Evolutionary conservation across 2,888 invertebrate species (phyloP).

Genomic region (Euphydryas editha): DNA sequence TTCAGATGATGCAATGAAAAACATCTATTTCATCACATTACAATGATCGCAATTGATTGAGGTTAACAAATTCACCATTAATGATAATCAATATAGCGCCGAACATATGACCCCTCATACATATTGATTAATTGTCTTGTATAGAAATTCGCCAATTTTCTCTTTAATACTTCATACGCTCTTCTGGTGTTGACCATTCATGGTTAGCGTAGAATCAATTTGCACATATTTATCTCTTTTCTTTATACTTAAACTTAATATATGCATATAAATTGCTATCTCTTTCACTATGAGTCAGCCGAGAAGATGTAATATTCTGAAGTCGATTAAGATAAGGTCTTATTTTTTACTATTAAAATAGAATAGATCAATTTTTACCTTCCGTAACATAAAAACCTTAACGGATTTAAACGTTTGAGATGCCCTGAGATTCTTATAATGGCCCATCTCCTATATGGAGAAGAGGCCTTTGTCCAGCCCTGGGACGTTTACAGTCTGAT

Average conservation of each 20-base stretch:
- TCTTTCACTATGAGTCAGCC: slow-evolving; percentile 11
- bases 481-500: too few relatives aligned
- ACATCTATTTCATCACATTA: slow-evolving; percentile 65
- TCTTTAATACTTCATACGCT: slow-evolving; percentile 15
- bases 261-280: background rate
- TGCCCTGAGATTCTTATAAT: too few relatives aligned
- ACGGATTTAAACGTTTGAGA: too few relatives aligned
- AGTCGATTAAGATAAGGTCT: slow-evolving; percentile 20
- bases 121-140: slow-evolving; percentile 28
- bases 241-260: slow-evolving; percentile 4
- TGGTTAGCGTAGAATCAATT: slow-evolving; percentile 1
- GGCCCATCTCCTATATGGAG: too few relatives aligned
- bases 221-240: slow-evolving; percentile 18
- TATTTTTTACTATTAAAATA: background rate
- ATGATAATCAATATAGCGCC: slow-evolving; percentile 32
- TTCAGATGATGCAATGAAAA: slow-evolving; percentile 70
- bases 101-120: slow-evolving; percentile 18
- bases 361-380: too few relatives aligned
- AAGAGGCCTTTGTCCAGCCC: too few relatives aligned
- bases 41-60: slow-evolving; percentile 48
- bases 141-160: slow-evolving; percentile 18
- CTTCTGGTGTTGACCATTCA: slow-evolving; percentile 14
- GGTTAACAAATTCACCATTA: slow-evolving; percentile 46
- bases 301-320: slow-evolving; percentile 6
- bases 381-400: too few relatives aligned